phyloP scores from a whole-genome alignment of 1,140 invertebrate species.

The Sitophilus oryzae region DNA sequence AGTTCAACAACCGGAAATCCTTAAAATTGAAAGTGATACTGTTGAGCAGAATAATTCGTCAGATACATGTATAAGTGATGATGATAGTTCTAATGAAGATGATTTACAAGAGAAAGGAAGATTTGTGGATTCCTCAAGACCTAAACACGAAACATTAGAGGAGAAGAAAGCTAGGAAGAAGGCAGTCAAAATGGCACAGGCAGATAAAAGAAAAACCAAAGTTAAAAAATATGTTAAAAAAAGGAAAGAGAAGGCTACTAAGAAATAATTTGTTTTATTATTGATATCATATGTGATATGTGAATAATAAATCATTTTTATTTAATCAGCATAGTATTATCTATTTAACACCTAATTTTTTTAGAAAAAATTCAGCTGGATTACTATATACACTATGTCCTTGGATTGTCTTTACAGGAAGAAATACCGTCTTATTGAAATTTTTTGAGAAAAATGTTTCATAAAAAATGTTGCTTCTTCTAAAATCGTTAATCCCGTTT shows the following conservation, averaged over 20 bases:
- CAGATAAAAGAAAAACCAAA: conserved; percentile 88
- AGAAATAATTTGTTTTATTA: conserved; percentile 12
- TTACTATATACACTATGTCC: neutral
- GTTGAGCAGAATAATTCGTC: conserved; percentile 27
- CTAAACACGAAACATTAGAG: conserved; percentile 80
- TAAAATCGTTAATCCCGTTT: too few species aligned
- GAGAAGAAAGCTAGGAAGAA: conserved; percentile 83
- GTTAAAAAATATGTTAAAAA: conserved; percentile 96
- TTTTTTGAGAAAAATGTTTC: too few species aligned
- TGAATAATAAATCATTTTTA: too few species aligned
- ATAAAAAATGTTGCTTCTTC: too few species aligned
- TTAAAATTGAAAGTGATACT: conserved; percentile 40
- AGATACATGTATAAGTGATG: conserved; percentile 29
- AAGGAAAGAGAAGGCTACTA: conserved; percentile 60
- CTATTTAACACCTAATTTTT: too few species aligned
- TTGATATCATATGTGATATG: neutral
- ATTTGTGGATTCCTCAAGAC: conserved; percentile 64
- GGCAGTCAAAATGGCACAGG: conserved; percentile 77
- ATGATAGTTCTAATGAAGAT: conserved; percentile 45
- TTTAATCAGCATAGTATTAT: too few species aligned
- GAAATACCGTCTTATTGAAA: too few species aligned
- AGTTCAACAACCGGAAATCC: conserved; percentile 52
- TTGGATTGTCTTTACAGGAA: too few species aligned
- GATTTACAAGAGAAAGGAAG: conserved; percentile 48
- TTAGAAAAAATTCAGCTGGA: conserved; percentile 8